Conservation (phyloP, 2,888 invertebrate genomes). For the Drosophila quinaria region DNA sequence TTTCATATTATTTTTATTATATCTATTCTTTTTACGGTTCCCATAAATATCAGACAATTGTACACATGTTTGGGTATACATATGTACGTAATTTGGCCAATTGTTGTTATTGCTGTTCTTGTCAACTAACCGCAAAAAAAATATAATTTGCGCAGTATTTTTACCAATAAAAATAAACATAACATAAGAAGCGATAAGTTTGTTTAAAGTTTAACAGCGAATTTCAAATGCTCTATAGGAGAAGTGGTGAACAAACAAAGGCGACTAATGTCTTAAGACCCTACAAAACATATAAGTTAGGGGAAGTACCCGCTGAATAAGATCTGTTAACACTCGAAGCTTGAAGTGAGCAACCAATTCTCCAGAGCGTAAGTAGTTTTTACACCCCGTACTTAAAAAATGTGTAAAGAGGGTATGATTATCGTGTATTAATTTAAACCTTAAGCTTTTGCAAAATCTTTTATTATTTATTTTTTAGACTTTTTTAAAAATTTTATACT, state of each 20-base stretch:
- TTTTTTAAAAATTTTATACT: no score
- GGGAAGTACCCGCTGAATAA: background rate
- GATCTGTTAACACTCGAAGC: slow-evolving; percentile 25
- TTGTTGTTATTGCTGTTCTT: slow-evolving; percentile 16
- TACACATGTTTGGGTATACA: slow-evolving; percentile 24
- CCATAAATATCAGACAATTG: slow-evolving; percentile 20
- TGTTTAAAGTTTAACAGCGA: background rate
- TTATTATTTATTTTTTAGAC: no score
- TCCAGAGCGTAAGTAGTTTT: slow-evolving; percentile 17
- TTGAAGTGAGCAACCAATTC: slow-evolving; percentile 23
- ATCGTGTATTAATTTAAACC: no score
- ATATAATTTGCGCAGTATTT: slow-evolving; percentile 58
- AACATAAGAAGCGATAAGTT: slow-evolving; percentile 14
- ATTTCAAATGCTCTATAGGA: slow-evolving; percentile 15
- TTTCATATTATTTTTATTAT: background rate
- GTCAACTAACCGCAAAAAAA: slow-evolving; percentile 23
- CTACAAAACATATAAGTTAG: background rate
- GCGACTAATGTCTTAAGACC: background rate
- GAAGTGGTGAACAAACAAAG: background rate
- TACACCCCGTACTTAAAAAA: background rate
- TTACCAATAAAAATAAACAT: slow-evolving; percentile 43
- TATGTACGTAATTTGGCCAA: slow-evolving; percentile 28
- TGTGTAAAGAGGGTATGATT: background rate
- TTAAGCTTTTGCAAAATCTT: no score
- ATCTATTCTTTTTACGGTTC: background rate